Percentiles rank a stretch among this genome's conserved stretches.
Evolutionary conservation across 2,113 vertebrate genomes (phyloP).

Genomic region (Cephalopterus ornatus): DNA sequence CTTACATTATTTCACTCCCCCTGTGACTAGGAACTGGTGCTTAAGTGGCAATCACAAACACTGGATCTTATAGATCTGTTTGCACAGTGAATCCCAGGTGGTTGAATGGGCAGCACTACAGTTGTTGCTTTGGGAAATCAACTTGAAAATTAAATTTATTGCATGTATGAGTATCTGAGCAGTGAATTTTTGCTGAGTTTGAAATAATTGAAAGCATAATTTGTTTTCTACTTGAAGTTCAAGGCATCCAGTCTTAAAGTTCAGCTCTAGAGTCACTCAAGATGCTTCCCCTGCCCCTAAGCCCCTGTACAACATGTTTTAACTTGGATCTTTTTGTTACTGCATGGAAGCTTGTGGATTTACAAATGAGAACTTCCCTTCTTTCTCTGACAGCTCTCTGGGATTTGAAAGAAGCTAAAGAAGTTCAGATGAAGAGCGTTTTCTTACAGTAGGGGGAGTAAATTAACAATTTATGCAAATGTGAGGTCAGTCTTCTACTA

Average conservation of each 20-base stretch:
- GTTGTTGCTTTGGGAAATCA: background rate
- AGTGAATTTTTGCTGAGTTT: background rate
- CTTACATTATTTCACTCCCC: background rate
- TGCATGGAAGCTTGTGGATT: background rate
- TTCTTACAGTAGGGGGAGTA: conserved; percentile 14
- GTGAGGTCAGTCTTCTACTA: background rate
- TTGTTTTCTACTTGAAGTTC: background rate
- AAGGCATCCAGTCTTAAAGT: background rate
- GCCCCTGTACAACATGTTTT: background rate
- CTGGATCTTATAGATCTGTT: background rate
- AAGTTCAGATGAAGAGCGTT: background rate
- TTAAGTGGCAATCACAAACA: background rate
- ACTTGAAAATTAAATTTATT: background rate
- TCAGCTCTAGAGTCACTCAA: background rate
- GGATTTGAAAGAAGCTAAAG: background rate
- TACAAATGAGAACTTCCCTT: background rate
- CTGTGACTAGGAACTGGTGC: background rate
- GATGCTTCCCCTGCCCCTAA: background rate
- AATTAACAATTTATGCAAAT: background rate
- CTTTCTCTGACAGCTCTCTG: background rate
- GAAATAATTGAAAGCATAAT: background rate
- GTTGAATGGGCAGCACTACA: background rate
- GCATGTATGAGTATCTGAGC: background rate
- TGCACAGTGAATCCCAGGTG: background rate
- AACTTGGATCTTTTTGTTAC: background rate